Conservation (phyloP, 2,113 vertebrate genomes). For the Microcebus griseorufus region DNA sequence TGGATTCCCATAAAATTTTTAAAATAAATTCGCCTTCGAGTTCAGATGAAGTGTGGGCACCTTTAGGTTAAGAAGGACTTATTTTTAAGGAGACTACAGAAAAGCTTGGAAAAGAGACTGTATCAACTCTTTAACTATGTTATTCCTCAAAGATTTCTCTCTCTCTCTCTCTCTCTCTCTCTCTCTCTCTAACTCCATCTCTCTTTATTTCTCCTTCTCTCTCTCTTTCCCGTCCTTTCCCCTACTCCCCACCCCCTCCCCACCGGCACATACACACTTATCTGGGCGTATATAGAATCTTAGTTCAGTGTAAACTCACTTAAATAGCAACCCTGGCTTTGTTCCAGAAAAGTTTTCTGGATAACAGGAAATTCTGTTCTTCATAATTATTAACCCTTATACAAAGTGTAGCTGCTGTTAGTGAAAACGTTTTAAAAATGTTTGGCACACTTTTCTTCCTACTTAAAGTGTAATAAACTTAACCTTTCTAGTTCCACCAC, state of each 20-base stretch:
- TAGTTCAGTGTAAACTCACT: background rate
- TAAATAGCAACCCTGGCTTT: background rate
- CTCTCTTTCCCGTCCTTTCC: fast-evolving
- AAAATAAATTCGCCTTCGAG: slow-evolving; percentile 39
- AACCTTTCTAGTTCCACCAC: background rate
- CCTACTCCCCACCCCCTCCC: background rate
- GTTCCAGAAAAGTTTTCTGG: slow-evolving; percentile 19
- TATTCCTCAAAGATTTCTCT: background rate
- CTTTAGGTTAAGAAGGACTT: background rate
- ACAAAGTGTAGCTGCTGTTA: background rate
- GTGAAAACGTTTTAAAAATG: background rate
- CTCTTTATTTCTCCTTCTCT: background rate
- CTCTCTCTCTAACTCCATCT: background rate
- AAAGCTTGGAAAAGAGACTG: background rate
- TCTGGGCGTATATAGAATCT: background rate
- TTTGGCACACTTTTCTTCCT: background rate
- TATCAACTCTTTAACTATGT: background rate
- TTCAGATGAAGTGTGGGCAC: slow-evolving; percentile 31
- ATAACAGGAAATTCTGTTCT: background rate
- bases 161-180: background rate
- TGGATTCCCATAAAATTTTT: slow-evolving; percentile 29
- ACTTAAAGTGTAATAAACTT: background rate
- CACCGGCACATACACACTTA: background rate
- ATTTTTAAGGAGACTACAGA: slow-evolving; percentile 11
- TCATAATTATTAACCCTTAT: background rate